Evolutionary conservation across 2,113 vertebrate genomes (phyloP).

Genomic region (Ptilorrhoa leucosticta): DNA sequence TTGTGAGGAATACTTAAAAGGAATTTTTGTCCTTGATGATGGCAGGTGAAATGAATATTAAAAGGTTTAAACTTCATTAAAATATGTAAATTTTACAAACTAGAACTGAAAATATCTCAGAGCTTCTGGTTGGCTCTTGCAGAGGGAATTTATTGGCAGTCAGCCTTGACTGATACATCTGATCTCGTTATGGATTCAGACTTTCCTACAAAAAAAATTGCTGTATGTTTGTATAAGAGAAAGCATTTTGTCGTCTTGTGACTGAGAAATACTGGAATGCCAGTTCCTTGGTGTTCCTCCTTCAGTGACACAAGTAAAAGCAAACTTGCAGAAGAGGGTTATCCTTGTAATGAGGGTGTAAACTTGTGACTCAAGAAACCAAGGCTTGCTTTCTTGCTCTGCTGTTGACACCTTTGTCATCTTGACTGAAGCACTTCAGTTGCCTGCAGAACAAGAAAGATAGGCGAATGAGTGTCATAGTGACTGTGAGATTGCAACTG

Average conservation of each 20-base stretch:
- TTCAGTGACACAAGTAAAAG: not conserved
- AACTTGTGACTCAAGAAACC: not conserved
- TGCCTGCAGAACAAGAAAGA: conserved; percentile 4
- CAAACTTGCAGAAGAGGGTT: not conserved
- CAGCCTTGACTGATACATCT: not conserved
- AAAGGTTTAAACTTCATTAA: not conserved
- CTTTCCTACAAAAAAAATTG: not conserved
- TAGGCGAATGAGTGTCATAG: not conserved
- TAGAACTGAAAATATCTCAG: not conserved
- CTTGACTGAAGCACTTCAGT: not conserved
- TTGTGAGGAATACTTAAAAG: not conserved
- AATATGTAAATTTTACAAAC: not conserved
- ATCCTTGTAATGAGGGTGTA: not conserved
- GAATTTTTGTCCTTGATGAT: not conserved
- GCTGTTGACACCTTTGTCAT: not conserved
- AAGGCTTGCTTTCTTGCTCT: not conserved
- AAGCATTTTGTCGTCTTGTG: not conserved
- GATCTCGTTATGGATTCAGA: not conserved
- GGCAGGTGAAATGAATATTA: not conserved
- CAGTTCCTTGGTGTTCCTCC: not conserved
- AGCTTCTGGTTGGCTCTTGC: not conserved
- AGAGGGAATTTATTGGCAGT: not conserved
- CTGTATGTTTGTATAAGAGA: not conserved
- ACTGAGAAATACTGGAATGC: not conserved
- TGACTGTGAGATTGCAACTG: not conserved